Conservation (phyloP, 2,888 invertebrate species). For the Temnothorax rugatulus region DNA sequence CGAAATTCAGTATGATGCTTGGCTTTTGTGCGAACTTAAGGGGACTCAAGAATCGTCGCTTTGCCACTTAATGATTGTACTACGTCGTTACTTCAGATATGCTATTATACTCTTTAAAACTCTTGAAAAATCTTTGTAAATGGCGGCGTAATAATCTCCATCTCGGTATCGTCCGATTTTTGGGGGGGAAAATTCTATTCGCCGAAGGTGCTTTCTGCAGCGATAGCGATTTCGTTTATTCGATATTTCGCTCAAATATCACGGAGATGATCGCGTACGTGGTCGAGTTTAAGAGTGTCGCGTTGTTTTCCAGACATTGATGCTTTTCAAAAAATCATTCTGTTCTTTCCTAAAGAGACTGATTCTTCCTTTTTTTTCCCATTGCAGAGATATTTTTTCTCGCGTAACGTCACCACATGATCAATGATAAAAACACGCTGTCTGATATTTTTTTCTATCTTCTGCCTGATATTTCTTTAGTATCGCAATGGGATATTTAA, state of each 20-base stretch:
- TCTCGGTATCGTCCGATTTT: not conserved
- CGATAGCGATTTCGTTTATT: not conserved
- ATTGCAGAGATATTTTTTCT: slow-evolving; percentile 1
- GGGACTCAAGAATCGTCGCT: slow-evolving; percentile 36
- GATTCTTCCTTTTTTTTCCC: not conserved
- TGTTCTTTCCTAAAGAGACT: not conserved
- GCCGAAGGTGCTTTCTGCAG: not conserved
- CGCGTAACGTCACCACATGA: not conserved
- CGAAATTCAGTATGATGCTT: slow-evolving; percentile 26
- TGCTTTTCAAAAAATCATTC: slow-evolving; percentile 2
- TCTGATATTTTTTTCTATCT: not conserved
- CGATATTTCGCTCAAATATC: not conserved
- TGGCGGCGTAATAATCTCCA: slow-evolving; percentile 12
- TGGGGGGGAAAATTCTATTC: not conserved
- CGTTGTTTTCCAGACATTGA: slow-evolving; percentile 4
- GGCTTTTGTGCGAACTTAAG: slow-evolving; percentile 26
- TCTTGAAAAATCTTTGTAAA: slow-evolving; percentile 48
- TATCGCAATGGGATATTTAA: slow-evolving; percentile 23
- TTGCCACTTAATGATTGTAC: slow-evolving; percentile 52
- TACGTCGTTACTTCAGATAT: slow-evolving; percentile 24
- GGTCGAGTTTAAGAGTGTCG: slow-evolving; percentile 11
- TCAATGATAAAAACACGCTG: slow-evolving; percentile 17
- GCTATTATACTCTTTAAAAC: slow-evolving; percentile 20
- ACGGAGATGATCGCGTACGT: not conserved
- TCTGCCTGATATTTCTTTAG: slow-evolving; percentile 1